Evolutionary conservation across 2,797 vertebrate genomes (phyloP), one percentile per base, ranked within the genome.

Genomic region (Halcyon smyrnensis): DNA sequence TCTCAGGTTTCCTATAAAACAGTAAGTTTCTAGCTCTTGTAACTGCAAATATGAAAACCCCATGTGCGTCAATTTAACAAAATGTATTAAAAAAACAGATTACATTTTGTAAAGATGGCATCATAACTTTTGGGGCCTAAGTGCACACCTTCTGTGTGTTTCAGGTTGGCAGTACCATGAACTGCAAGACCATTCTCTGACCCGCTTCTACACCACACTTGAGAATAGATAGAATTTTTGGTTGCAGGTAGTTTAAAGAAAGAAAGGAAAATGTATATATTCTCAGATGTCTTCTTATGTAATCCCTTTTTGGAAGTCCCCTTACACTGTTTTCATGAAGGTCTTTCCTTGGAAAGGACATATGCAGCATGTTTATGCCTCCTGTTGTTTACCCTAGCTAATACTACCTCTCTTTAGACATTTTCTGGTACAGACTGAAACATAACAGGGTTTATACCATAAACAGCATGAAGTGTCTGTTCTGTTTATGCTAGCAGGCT

Each of bases 381-480:
- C 56, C 21, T 65, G 8, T 56, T 95, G 24, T 92, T 97, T 96
- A 34, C 36, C 34, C n/a, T 77, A 73, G 59, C 57, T 84, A 50
- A 84, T 60, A 24, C 46, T 60, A 81, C 62, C 46, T 75, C 65
- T 80, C 65, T 74, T 79, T 10, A 75, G 41, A 68, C 2, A 23
- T 96, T 90, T 94, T 89, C 89, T 75, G 56, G 37, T 89, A 80
- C 0, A 6, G 57, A 59, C 60, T 79, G 89, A 93, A 92, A 57
- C 45, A 28, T 77, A 69, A 54, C 30, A 51, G 18, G 4, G 18
- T 96, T 96, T 95, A 71, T 75, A 87, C 50, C 24, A 70, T 28
- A 90, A 94, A 94, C 90, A 94, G 36, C 34, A 70, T 43, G 24
- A 80, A 97, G 46, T 51, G 41, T 69, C 16, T 34, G 23, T 27